Evolutionary conservation across 2,797 vertebrate species (phyloP).

Genomic region (Anguilla obscura): DNA sequence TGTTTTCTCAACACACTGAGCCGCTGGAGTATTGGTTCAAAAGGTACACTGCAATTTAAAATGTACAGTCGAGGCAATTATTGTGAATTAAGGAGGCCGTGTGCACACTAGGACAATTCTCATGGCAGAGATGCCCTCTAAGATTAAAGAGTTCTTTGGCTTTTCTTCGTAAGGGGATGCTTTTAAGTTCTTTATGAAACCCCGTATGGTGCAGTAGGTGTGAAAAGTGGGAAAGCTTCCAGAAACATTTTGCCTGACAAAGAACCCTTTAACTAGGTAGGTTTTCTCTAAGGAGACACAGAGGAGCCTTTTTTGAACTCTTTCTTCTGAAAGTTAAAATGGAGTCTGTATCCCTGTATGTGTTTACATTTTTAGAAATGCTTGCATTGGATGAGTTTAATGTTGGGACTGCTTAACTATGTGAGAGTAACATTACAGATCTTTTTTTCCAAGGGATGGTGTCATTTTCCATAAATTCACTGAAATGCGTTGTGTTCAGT

Average conservation of each 20-base stretch:
- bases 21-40: not conserved
- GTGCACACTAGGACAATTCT: not conserved
- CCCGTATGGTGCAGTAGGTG: not conserved
- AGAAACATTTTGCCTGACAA: not conserved
- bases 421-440: conserved; percentile 1
- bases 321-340: not conserved
- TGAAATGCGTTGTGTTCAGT: not conserved
- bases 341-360: not conserved
- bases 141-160: too few relatives aligned
- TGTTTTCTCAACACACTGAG: not conserved
- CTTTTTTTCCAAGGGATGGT: not conserved
- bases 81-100: not conserved
- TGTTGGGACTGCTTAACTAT: not conserved
- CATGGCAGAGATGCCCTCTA: not conserved
- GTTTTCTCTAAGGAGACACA: too few relatives aligned
- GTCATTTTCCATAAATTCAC: not conserved
- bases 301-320: too few relatives aligned
- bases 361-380: not conserved
- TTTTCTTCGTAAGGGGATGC: too few relatives aligned
- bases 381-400: not conserved
- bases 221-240: not conserved
- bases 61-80: not conserved
- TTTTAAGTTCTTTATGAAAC: too few relatives aligned
- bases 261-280: too few relatives aligned
- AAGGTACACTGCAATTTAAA: not conserved